Evolutionary conservation across 2,797 vertebrate species (phyloP), one percentile per base, ranked within the genome.

Genomic region (Acrocephalus scirpaceus): DNA sequence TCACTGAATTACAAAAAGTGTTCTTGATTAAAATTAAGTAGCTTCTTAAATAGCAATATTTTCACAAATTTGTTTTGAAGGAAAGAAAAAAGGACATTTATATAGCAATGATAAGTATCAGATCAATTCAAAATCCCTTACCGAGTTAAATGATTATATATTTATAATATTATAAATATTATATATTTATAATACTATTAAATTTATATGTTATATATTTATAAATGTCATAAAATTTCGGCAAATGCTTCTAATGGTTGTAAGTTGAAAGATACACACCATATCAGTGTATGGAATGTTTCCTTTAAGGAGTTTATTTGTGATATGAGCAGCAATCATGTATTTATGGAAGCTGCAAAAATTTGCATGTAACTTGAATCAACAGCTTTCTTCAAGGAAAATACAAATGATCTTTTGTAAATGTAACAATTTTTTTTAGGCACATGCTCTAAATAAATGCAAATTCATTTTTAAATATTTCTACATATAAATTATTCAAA

Each of bases 351-450:
- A 83, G 51, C 2, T 20, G 4, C 12, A 73, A 73, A 56, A 62
- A 10, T 34, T 15, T 58, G 1, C 54, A 16, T 36, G 14, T 18
- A 48, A 19, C 15, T 80, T 57, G 29, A 60, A 11, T 30, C 2
- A 69, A 26, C 15, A 53, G 4, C 19, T 45, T 58, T 22, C 6
- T 54, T 70, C 3, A 12, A 15, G 4, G 7, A 79, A 87, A 82
- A 61, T 40, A 30, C 4, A 34, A 65, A 38, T 40, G 11, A 16
- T 73, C 1, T 1, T 72, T 82, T 82, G 19, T 5, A 26, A 50
- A 27, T 34, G 4, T n/a, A 74, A 25, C 3, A 38, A 0, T 36
- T 15, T 25, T 25, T 62, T 19, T 65, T 58, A 14, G 3, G 2
- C 6, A 16, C 4, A 0, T 73, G 9, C 2, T 40, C 26, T 40